Evolutionary conservation across 1,140 invertebrate genomes (phyloP).

Genomic region (Drosophila aff.): DNA sequence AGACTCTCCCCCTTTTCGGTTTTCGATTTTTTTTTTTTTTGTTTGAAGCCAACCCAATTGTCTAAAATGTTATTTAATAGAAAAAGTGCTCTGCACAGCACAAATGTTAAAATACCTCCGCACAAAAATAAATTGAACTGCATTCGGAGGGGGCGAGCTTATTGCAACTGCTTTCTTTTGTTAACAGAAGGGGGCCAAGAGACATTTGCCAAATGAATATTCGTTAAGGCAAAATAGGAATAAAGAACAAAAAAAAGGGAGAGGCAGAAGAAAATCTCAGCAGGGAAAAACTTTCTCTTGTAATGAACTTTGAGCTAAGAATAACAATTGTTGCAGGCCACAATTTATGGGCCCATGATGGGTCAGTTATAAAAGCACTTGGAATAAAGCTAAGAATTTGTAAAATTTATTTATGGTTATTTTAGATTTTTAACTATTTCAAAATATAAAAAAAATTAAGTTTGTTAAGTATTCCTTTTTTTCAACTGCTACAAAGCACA

Average conservation of each 20-base stretch:
- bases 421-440: too few relatives aligned
- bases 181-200: constrained; percentile 26
- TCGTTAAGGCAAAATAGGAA: constrained; percentile 34
- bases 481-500: too few relatives aligned
- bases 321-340: constrained; percentile 69
- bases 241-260: not conserved
- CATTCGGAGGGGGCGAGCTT: constrained; percentile 51
- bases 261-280: not conserved
- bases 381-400: not conserved
- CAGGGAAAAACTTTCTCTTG: constrained; percentile 17
- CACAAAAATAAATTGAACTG: constrained; percentile 73
- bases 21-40: not conserved
- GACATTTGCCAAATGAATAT: constrained; percentile 79
- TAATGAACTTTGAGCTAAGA: constrained; percentile 52
- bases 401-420: not conserved
- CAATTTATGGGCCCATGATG: constrained; percentile 64
- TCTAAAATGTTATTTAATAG: constrained; percentile 81
- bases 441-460: too few relatives aligned
- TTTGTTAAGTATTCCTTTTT: too few relatives aligned
- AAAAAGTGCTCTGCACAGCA: constrained; percentile 55
- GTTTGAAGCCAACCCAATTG: constrained; percentile 54
- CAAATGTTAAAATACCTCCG: constrained; percentile 47
- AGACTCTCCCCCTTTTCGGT: not conserved
- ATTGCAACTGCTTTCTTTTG: constrained; percentile 67
- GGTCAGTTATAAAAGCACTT: not conserved